Evolutionary conservation across 2,113 vertebrate genomes (phyloP).

Genomic region (Podarcis raffonei): DNA sequence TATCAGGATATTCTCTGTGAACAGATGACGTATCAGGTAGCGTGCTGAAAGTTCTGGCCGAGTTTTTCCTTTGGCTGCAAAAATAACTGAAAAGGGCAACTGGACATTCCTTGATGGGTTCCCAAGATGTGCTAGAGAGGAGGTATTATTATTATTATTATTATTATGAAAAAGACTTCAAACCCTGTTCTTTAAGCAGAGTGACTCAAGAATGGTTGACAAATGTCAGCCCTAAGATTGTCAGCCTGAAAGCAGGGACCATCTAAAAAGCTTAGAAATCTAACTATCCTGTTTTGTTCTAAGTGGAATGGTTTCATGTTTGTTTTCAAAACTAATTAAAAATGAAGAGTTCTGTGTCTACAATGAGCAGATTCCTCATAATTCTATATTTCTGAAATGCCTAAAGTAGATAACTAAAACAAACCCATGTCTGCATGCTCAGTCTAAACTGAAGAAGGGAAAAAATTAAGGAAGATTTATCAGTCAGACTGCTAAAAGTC

Average conservation of each 20-base stretch:
- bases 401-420: not conserved
- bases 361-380: not conserved
- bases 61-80: slow-evolving; percentile 67
- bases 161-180: no score
- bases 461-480: not conserved
- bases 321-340: not conserved
- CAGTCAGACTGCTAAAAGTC: not conserved
- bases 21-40: slow-evolving; percentile 78
- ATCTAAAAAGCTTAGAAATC: slow-evolving; percentile 1
- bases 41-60: slow-evolving; percentile 76
- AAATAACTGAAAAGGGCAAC: slow-evolving; percentile 72
- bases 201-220: no score
- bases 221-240: no score
- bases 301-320: not conserved
- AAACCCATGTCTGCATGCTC: not conserved
- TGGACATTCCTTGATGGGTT: slow-evolving; percentile 68
- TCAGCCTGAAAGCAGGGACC: no score
- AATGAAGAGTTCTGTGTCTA: not conserved
- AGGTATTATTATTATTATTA: not conserved
- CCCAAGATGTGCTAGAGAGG: slow-evolving; percentile 74
- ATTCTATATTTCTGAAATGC: not conserved
- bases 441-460: not conserved
- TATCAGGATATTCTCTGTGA: slow-evolving; percentile 77
- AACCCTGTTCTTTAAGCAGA: no score
- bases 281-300: not conserved